These are phyloP conservation scores for Drosophila virilis DNA, from an alignment of 1,140 invertebrate genomes.

Conservation along the genomic window DNA sequence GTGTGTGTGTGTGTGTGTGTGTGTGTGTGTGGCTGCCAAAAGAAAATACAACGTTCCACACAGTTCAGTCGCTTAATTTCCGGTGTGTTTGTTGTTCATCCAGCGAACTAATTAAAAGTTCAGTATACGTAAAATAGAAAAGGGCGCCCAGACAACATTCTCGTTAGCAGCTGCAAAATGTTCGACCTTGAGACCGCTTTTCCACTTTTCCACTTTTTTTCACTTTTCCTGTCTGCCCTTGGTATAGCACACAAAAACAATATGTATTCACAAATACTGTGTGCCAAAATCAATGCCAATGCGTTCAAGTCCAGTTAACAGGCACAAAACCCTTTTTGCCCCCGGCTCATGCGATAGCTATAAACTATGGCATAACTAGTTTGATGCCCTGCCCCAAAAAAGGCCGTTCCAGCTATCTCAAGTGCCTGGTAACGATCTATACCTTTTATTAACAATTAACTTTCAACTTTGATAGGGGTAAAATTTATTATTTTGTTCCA, in stretches of 20 bases:
- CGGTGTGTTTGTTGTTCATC: constrained; percentile 75
- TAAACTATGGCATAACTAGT: constrained; percentile 3
- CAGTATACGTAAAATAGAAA: constrained; percentile 63
- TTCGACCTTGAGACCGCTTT: constrained; percentile 46
- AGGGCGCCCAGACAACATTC: constrained; percentile 47
- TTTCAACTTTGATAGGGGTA: too few relatives aligned
- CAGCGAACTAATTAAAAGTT: constrained; percentile 79
- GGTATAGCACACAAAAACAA: not conserved
- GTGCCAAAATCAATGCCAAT: constrained; percentile 49
- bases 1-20: constrained; percentile 7
- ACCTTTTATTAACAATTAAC: too few relatives aligned
- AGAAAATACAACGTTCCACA: constrained; percentile 27
- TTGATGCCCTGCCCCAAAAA: not conserved
- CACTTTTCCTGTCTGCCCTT: constrained; percentile 39
- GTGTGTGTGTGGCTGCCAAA: constrained; percentile 36
- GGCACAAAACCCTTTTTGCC: not conserved
- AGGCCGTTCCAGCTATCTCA: not conserved
- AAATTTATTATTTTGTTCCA: not conserved
- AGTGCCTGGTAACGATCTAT: not conserved
- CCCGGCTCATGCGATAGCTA: not conserved
- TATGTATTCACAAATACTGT: constrained; percentile 9
- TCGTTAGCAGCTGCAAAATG: constrained; percentile 28
- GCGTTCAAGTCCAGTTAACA: not conserved
- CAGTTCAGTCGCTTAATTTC: constrained; percentile 76
- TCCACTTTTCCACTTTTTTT: not conserved